Evolutionary conservation across 2,888 invertebrate species (phyloP).

Genomic region (Synergus gifuensis): DNA sequence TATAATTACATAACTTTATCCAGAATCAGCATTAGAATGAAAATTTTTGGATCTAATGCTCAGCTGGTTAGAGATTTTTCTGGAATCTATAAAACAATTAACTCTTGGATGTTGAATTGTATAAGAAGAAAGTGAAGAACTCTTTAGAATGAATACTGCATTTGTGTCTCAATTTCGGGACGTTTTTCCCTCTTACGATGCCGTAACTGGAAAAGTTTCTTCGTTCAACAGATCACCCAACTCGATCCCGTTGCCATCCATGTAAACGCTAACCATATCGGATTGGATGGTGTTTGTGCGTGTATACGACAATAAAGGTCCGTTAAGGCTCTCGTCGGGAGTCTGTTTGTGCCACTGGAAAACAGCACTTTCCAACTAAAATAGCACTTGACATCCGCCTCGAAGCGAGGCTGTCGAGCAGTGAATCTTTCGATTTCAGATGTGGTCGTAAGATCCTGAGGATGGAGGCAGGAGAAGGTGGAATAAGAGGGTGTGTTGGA

Average conservation of each 20-base stretch:
- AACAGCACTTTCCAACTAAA: constrained; percentile 41
- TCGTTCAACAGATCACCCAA: constrained; percentile 25
- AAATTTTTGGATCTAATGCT: not conserved
- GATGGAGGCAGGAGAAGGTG: not conserved
- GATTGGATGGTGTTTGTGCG: constrained; percentile 1
- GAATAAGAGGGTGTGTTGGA: constrained; percentile 7
- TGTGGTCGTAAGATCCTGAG: not conserved
- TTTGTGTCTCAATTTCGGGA: not conserved
- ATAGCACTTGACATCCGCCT: constrained; percentile 40
- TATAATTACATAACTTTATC: not conserved
- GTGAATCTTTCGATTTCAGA: constrained; percentile 16
- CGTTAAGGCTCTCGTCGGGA: constrained; percentile 21
- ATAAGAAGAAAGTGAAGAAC: not conserved
- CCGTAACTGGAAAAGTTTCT: constrained; percentile 1
- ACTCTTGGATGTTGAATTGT: not conserved
- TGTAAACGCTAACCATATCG: not conserved
- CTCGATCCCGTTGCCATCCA: constrained; percentile 4
- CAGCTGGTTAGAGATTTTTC: too few relatives aligned
- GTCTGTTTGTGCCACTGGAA: constrained; percentile 38
- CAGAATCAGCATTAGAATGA: not conserved
- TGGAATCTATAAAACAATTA: not conserved
- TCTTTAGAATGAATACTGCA: not conserved
- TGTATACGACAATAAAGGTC: constrained; percentile 32
- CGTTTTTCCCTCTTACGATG: constrained; percentile 4
- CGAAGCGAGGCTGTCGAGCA: constrained; percentile 15